Conservation (phyloP, 2,888 invertebrate species). For the Thera britannica region DNA sequence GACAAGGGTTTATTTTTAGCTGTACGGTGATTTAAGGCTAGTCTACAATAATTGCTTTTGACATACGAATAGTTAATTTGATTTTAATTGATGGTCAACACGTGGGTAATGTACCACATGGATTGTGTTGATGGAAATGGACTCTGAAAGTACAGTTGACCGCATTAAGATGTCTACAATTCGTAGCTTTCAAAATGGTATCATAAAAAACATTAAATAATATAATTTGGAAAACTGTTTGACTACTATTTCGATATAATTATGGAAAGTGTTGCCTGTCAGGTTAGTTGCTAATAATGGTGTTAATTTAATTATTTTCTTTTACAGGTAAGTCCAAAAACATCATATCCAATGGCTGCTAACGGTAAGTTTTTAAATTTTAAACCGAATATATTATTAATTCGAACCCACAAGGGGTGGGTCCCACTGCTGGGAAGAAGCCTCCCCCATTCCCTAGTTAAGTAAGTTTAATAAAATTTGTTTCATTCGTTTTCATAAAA, state of each 20-base stretch:
- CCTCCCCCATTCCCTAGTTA: too few species aligned
- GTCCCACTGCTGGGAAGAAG: too few species aligned
- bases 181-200: too few species aligned
- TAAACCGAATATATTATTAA: background rate
- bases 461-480: too few species aligned
- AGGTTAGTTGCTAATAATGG: background rate
- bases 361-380: conserved; percentile 14
- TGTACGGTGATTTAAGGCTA: conserved; percentile 9
- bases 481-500: too few species aligned
- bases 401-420: background rate
- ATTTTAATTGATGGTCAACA: conserved; percentile 69
- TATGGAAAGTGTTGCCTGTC: too few species aligned
- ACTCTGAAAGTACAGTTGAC: too few species aligned
- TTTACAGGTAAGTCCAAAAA: conserved; percentile 18
- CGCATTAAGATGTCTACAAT: too few species aligned
- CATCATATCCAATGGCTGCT: background rate
- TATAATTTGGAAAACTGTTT: too few species aligned
- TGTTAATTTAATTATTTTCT: background rate
- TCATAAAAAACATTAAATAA: too few species aligned
- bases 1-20: conserved; percentile 10
- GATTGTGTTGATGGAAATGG: background rate
- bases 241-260: too few species aligned
- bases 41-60: conserved; percentile 59
- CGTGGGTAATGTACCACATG: conserved; percentile 39
- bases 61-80: conserved; percentile 68